Percentiles rank a stretch among this genome's conserved stretches.
Conservation (phyloP, 2,113 vertebrate genomes). For the Phalacrocorax aristotelis region DNA sequence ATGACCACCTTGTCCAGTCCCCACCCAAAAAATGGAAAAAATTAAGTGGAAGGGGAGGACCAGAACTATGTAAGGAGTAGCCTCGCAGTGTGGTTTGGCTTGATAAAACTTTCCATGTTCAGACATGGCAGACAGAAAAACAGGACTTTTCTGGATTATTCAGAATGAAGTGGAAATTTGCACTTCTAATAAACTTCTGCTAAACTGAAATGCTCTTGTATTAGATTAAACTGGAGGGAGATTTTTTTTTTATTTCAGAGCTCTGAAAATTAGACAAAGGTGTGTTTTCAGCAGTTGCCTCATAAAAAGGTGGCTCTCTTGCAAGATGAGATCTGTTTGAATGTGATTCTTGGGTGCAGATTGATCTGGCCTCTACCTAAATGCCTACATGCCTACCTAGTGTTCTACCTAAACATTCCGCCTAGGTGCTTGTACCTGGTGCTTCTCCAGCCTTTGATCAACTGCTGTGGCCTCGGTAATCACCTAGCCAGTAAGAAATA, state of each 20-base stretch:
- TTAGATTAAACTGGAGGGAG: background rate
- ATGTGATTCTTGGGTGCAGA: background rate
- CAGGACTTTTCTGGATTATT: background rate
- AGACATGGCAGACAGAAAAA: background rate
- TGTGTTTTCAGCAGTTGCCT: background rate
- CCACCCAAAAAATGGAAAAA: background rate
- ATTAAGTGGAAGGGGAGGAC: background rate
- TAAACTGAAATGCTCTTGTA: background rate
- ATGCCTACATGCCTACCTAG: background rate
- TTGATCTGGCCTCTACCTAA: background rate
- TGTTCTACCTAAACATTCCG: background rate
- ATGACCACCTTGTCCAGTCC: background rate
- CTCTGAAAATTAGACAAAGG: background rate
- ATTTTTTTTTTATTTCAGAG: background rate
- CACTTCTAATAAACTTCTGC: background rate
- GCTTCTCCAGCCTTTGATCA: background rate
- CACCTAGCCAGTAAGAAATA: background rate
- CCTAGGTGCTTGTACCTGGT: fast-evolving
- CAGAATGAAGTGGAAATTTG: background rate
- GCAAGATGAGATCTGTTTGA: background rate
- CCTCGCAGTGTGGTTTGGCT: background rate
- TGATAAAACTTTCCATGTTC: background rate
- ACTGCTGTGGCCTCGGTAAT: background rate
- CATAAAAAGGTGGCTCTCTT: background rate
- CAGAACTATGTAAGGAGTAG: background rate